Conservation (phyloP, 2,797 vertebrate species). For the Acanthurus tractus region DNA sequence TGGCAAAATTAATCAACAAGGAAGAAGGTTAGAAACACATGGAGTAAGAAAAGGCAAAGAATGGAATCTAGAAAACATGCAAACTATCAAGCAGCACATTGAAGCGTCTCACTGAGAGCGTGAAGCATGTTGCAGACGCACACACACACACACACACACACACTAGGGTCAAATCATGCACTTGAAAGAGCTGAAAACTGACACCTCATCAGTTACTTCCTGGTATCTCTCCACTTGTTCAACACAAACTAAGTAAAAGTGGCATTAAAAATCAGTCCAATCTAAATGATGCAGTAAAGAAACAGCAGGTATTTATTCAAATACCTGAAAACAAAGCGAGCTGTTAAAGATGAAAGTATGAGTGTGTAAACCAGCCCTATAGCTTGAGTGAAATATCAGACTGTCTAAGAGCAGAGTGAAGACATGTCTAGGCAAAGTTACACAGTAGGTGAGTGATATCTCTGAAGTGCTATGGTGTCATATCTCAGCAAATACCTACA, state of each 20-base stretch:
- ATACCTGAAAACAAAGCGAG: not conserved
- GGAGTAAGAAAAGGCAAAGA: conserved; percentile 16
- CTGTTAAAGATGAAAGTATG: not conserved
- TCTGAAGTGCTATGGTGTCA: conserved; percentile 1
- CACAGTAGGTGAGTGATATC: not conserved
- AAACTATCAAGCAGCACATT: conserved; percentile 36
- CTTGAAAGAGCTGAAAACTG: conserved; percentile 16
- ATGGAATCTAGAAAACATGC: conserved; percentile 57
- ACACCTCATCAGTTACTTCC: conserved; percentile 4
- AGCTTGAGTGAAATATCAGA: conserved; percentile 11
- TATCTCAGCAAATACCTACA: conserved; percentile 15
- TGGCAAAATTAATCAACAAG: conserved; percentile 76
- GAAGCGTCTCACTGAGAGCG: conserved; percentile 11
- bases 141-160: conserved; percentile 25
- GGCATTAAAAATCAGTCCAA: not conserved
- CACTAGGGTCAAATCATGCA: conserved; percentile 43
- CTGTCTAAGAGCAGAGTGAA: conserved; percentile 13
- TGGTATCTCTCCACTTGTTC: conserved; percentile 1
- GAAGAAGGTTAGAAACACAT: conserved; percentile 71
- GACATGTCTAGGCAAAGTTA: conserved; percentile 28
- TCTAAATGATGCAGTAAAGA: not conserved
- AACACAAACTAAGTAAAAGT: conserved; percentile 14
- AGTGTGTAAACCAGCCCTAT: conserved; percentile 7
- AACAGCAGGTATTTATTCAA: not conserved
- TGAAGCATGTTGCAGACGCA: conserved; percentile 39